Percentiles rank a stretch among this genome's conserved stretches.
These are phyloP conservation scores for Potorous gilbertii DNA, from an alignment of 2,797 vertebrate species.

Conservation along the genomic window DNA sequence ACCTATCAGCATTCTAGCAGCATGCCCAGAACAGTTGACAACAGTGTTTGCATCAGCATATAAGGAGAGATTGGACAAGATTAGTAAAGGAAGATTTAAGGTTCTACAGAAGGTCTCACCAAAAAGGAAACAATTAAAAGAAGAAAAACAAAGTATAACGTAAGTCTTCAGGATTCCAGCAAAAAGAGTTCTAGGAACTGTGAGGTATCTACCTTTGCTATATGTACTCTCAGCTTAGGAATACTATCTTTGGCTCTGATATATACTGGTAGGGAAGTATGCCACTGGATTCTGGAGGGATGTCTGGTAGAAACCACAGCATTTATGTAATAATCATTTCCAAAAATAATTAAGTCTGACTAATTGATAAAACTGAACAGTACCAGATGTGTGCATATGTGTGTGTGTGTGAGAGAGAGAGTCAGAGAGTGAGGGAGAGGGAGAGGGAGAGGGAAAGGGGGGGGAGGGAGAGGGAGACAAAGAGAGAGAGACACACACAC, in stretches of 20 bases:
- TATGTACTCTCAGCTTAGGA: background rate
- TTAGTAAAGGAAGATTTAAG: background rate
- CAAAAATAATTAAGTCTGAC: background rate
- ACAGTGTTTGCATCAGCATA: background rate
- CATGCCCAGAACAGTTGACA: background rate
- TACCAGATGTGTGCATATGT: background rate
- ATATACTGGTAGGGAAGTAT: background rate
- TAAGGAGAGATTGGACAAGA: background rate
- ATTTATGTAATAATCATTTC: background rate
- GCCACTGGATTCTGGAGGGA: background rate
- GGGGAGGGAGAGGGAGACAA: too few relatives aligned
- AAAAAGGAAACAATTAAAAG: background rate
- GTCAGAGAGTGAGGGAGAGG: too few relatives aligned
- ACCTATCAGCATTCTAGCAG: background rate
- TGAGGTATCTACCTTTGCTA: background rate
- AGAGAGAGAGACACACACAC: too few relatives aligned
- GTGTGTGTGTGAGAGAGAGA: background rate
- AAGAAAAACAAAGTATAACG: background rate
- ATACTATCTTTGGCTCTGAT: background rate
- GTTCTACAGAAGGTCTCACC: background rate
- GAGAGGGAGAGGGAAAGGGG: too few relatives aligned
- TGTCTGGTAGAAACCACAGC: background rate
- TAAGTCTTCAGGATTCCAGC: background rate
- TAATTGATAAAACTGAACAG: background rate
- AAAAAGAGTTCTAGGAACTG: background rate